phyloP scores from a whole-genome alignment of 2,113 vertebrate genomes.

The Danionella cerebrum region DNA sequence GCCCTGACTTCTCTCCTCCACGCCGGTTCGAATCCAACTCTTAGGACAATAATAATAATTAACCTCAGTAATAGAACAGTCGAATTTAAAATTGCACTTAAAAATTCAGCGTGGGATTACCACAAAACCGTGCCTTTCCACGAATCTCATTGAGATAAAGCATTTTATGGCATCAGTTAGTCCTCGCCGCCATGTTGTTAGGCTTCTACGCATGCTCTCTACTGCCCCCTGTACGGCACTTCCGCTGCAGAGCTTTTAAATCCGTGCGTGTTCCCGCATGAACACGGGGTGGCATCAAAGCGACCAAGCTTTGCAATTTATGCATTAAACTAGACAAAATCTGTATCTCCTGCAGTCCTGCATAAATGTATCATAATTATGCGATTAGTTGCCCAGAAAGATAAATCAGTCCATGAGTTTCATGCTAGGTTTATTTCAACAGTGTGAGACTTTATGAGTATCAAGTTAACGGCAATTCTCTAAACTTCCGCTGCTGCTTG shows the following conservation, averaged over 20 bases:
- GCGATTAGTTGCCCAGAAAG: too few relatives aligned
- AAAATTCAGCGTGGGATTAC: too few relatives aligned
- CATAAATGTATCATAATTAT: too few relatives aligned
- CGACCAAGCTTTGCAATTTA: too few relatives aligned
- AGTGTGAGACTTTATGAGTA: too few relatives aligned
- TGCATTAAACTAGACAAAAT: too few relatives aligned
- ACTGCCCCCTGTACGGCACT: background rate
- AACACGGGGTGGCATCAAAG: constrained; percentile 5
- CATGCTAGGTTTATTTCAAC: too few relatives aligned
- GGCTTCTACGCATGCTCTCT: background rate
- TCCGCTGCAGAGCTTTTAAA: background rate
- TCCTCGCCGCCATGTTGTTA: constrained; percentile 8
- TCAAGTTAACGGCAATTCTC: too few relatives aligned
- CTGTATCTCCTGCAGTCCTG: too few relatives aligned
- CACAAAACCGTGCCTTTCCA: background rate
- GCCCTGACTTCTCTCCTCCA: background rate
- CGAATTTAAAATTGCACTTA: too few relatives aligned
- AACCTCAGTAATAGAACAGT: background rate
- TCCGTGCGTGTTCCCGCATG: background rate
- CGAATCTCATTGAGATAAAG: background rate
- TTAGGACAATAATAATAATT: background rate
- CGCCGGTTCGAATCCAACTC: constrained; percentile 33
- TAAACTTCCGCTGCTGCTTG: constrained; percentile 43
- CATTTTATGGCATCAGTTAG: background rate
- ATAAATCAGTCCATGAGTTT: too few relatives aligned